A percentile compares a stretch with the other conserved stretches of the same genome.
Evolutionary conservation across 2,797 vertebrate genomes (phyloP).

Genomic region (Enteromius trimaculatus): DNA sequence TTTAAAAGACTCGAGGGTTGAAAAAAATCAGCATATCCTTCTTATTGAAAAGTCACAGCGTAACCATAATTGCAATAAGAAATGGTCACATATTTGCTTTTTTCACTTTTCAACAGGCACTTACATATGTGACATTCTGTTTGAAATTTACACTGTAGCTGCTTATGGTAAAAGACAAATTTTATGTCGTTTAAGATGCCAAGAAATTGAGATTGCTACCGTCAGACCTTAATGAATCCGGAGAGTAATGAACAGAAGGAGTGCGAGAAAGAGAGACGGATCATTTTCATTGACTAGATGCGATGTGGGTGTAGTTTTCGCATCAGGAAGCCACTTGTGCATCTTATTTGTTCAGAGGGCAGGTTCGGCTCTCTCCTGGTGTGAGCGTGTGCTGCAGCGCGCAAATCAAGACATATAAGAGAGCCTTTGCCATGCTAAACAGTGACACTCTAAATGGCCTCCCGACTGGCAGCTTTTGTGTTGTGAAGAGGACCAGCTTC

Average conservation of each 20-base stretch:
- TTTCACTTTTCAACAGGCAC: constrained; percentile 5
- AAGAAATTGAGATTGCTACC: constrained; percentile 6
- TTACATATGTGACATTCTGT: constrained; percentile 26
- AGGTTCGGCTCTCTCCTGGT: constrained; percentile 72
- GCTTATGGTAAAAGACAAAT: constrained; percentile 33
- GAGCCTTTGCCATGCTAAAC: constrained; percentile 93
- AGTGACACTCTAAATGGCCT: constrained; percentile 83
- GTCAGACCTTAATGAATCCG: constrained; percentile 18
- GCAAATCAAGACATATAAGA: constrained; percentile 52
- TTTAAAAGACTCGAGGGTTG: constrained; percentile 76
- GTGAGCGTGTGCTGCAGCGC: constrained; percentile 63
- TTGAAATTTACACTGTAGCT: constrained; percentile 5
- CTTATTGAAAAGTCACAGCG: neutral
- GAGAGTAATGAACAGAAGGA: constrained; percentile 32
- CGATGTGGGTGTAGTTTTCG: constrained; percentile 78
- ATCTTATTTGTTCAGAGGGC: constrained; percentile 91
- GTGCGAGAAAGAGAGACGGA: constrained; percentile 26
- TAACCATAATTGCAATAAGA: constrained; percentile 33
- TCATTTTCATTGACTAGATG: constrained; percentile 70
- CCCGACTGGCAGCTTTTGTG: constrained; percentile 80
- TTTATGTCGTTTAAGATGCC: constrained; percentile 21
- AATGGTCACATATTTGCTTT: constrained; percentile 45
- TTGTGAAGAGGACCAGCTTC: constrained; percentile 80
- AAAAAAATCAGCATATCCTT: constrained; percentile 29
- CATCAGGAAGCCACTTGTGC: constrained; percentile 81